Conservation (phyloP, 1,140 invertebrate species). For the Eriocheir sinensis region DNA sequence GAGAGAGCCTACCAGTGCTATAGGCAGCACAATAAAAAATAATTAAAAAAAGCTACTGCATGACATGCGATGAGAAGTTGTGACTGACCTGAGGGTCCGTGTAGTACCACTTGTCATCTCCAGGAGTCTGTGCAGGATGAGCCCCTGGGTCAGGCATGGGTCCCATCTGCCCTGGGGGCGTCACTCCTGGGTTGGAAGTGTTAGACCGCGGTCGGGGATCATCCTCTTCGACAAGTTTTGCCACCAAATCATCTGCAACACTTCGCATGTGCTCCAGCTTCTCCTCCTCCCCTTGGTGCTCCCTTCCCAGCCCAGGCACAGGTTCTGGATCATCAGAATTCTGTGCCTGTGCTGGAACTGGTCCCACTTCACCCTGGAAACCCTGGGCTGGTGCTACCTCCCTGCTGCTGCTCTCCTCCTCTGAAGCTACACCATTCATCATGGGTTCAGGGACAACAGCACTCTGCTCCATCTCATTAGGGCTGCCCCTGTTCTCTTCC, state of each 20-base stretch:
- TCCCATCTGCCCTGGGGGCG: conserved; percentile 41
- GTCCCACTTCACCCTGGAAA: conserved; percentile 7
- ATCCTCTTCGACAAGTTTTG: conserved; percentile 88
- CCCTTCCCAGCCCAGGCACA: conserved; percentile 5
- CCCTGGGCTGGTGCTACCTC: conserved; percentile 23
- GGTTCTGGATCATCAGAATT: neutral
- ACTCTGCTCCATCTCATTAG: neutral
- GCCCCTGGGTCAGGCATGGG: conserved; percentile 44
- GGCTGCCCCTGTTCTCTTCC: conserved; percentile 27
- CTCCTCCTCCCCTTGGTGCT: conserved; percentile 79
- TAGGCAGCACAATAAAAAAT: no score
- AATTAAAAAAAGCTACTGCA: no score
- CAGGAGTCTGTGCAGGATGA: conserved; percentile 44
- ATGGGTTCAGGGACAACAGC: neutral
- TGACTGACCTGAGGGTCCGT: conserved; percentile 79
- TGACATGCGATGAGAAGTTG: neutral
- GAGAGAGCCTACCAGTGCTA: no score
- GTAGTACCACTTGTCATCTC: conserved; percentile 80
- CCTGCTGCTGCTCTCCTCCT: conserved; percentile 45
- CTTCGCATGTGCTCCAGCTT: conserved; percentile 85
- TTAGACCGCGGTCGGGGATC: conserved; percentile 80
- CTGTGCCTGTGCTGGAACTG: conserved; percentile 9
- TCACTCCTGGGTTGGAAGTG: conserved; percentile 40
- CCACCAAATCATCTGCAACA: conserved; percentile 88
- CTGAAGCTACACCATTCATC: conserved; percentile 54